Percentiles rank a stretch among this genome's conserved stretches.
Evolutionary conservation across 2,888 invertebrate genomes (phyloP).

Genomic region (Villa cingulata): DNA sequence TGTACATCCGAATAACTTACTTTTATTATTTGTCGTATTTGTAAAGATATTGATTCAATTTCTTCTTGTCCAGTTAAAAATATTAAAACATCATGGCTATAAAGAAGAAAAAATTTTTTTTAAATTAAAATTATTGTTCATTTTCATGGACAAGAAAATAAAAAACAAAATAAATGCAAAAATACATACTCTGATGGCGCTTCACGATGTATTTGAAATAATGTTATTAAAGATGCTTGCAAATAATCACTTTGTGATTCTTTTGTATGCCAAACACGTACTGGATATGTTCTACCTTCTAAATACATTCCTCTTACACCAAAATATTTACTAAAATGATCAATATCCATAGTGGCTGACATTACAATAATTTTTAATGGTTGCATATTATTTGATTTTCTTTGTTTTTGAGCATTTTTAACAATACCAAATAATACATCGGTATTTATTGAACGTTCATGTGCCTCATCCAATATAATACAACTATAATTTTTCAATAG

Average conservation of each 20-base stretch:
- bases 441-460: constrained; percentile 87
- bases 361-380: constrained; percentile 72
- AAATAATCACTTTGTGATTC: constrained; percentile 70
- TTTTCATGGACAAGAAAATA: too few species aligned
- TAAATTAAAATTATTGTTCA: background rate
- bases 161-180: too few species aligned
- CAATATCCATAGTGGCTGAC: constrained; percentile 95
- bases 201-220: constrained; percentile 77
- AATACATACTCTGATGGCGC: constrained; percentile 60
- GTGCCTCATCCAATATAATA: constrained; percentile 86
- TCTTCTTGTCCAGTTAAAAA: constrained; percentile 96
- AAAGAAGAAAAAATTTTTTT: constrained; percentile 31
- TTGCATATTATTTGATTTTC: constrained; percentile 42
- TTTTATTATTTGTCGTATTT: constrained; percentile 57
- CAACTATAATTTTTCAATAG: constrained; percentile 63
- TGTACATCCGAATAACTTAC: constrained; percentile 33
- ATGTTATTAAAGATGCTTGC: constrained; percentile 67
- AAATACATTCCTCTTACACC: constrained; percentile 77
- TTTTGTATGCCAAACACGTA: constrained; percentile 58
- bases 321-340: constrained; percentile 82
- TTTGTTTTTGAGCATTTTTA: constrained; percentile 66
- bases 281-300: constrained; percentile 76
- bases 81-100: constrained; percentile 76
- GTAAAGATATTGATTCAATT: constrained; percentile 72
- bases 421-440: constrained; percentile 90